These are phyloP conservation scores for Antennarius striatus DNA, from an alignment of 2,113 vertebrate genomes.

Conservation along the genomic window DNA sequence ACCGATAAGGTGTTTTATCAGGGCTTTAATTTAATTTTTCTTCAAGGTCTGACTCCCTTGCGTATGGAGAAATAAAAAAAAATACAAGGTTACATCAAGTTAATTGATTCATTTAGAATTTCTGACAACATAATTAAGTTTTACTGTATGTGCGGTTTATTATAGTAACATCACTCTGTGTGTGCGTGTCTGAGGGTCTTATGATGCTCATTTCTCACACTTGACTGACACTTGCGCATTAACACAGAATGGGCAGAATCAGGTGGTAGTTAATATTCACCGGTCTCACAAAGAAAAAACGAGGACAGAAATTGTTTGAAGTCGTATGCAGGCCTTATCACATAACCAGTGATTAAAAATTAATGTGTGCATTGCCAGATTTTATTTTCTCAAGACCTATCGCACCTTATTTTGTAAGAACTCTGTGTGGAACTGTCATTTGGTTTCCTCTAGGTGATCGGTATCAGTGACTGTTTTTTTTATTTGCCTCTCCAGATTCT, in stretches of 20 bases:
- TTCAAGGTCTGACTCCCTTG: constrained; percentile 4
- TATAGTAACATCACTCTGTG: not conserved
- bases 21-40: constrained; percentile 29
- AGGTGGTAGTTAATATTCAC: constrained; percentile 6
- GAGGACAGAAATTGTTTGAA: constrained; percentile 20
- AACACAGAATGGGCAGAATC: constrained; percentile 4
- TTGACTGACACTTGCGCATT: constrained; percentile 4
- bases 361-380: not conserved
- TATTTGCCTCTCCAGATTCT: constrained; percentile 24
- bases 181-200: not conserved
- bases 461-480: constrained; percentile 27
- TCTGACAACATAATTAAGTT: not conserved
- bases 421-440: constrained; percentile 3
- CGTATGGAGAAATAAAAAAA: not conserved
- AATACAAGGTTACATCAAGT: no score
- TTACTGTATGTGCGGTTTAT: not conserved
- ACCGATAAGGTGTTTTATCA: constrained; percentile 12
- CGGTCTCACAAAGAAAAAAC: constrained; percentile 1
- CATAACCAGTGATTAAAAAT: not conserved
- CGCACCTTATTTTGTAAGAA: constrained; percentile 13
- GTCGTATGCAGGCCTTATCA: constrained; percentile 8
- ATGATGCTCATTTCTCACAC: constrained; percentile 5
- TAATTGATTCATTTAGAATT: no score
- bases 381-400: constrained; percentile 11
- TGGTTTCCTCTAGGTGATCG: constrained; percentile 55